Conservation (phyloP, 2,797 vertebrate genomes). For the Pangasius krempfi region DNA sequence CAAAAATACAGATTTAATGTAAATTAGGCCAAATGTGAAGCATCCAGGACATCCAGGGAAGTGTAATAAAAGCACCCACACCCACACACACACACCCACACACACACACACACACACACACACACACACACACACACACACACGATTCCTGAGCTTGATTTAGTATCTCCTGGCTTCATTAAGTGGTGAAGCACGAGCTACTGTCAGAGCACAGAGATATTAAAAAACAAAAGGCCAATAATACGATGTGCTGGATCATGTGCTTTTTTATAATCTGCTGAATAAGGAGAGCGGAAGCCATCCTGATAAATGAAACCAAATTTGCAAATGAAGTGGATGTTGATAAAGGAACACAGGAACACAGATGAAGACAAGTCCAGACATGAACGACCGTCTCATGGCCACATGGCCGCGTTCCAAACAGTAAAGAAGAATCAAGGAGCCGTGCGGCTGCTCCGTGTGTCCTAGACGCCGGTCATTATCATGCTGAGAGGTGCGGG, state of each 20-base stretch:
- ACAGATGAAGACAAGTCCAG: neutral
- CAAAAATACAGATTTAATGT: neutral
- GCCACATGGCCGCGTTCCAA: constrained; percentile 1
- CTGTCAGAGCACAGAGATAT: neutral
- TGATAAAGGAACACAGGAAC: neutral
- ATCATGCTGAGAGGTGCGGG: constrained; percentile 59
- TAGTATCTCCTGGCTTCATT: neutral
- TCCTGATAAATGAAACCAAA: neutral
- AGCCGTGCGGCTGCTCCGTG: constrained; percentile 25
- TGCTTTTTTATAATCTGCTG: neutral
- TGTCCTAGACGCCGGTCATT: constrained; percentile 41
- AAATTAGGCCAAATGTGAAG: neutral
- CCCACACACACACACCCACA: neutral
- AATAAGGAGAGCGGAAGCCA: neutral
- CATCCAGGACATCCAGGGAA: neutral
- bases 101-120: neutral
- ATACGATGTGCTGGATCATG: neutral
- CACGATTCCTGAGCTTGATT: neutral
- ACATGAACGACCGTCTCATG: neutral
- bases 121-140: neutral
- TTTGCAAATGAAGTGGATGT: neutral
- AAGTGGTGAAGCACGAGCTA: neutral
- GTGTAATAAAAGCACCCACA: neutral
- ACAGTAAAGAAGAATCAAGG: neutral
- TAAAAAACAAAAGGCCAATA: neutral